phyloP scores from a whole-genome alignment of 2,113 vertebrate genomes.

The Labrus mixtus region DNA sequence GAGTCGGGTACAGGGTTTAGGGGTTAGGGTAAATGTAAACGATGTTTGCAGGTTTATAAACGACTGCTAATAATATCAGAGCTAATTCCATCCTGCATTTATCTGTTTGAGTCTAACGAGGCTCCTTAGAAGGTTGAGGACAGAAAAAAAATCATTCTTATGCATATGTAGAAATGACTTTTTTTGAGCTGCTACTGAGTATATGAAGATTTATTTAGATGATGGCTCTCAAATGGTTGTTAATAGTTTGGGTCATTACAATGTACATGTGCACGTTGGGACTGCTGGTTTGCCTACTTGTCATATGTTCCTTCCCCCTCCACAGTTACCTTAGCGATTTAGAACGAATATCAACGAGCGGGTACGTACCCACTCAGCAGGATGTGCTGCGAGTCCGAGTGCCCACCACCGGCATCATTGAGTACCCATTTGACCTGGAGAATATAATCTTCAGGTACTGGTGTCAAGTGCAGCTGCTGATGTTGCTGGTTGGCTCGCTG shows the following conservation, averaged over 20 bases:
- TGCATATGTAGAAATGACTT: background rate
- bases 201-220: background rate
- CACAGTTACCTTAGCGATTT: conserved; percentile 91
- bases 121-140: conserved; percentile 9
- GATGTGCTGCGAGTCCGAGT: conserved; percentile 94
- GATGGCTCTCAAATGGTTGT: background rate
- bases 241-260: no score
- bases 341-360: conserved; percentile 88
- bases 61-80: conserved; percentile 44
- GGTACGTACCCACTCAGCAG: conserved; percentile 93
- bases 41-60: conserved; percentile 45
- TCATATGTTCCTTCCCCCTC: conserved; percentile 58
- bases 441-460: conserved; percentile 96
- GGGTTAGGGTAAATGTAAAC: no score
- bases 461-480: conserved; percentile 44
- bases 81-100: conserved; percentile 45
- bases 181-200: background rate
- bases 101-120: conserved; percentile 28
- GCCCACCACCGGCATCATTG: conserved; percentile 95
- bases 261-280: conserved; percentile 5
- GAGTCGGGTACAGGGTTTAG: background rate
- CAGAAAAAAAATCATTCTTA: background rate
- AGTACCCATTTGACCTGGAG: conserved; percentile 96
- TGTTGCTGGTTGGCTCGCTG: conserved; percentile 56
- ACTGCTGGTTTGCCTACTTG: conserved; percentile 38